Percentiles rank a stretch among this genome's conserved stretches.
Evolutionary conservation across 2,888 invertebrate genomes (phyloP).

Genomic region (Hanleya hanleyi): DNA sequence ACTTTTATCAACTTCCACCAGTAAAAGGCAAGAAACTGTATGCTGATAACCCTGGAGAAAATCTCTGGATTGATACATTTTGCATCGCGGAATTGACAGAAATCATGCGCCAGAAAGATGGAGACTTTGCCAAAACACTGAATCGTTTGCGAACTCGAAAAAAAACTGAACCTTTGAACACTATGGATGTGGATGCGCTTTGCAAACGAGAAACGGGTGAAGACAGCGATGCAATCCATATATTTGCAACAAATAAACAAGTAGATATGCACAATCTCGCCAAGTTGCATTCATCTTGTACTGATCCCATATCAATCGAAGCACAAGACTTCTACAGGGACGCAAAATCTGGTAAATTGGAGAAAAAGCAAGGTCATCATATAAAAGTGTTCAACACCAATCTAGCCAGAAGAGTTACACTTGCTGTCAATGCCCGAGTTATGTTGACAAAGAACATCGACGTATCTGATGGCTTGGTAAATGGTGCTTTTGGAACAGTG

Average conservation of each 20-base stretch:
- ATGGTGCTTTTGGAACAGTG: constrained; percentile 6
- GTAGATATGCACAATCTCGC: constrained; percentile 19
- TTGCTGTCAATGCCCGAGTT: constrained; percentile 6
- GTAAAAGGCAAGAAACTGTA: neutral
- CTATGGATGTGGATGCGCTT: constrained; percentile 9
- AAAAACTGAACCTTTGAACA: constrained; percentile 6
- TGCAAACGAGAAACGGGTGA: constrained; percentile 12
- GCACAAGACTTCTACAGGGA: constrained; percentile 27
- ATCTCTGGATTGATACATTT: constrained; percentile 14
- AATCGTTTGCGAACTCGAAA: constrained; percentile 22
- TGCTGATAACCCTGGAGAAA: neutral
- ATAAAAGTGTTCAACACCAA: neutral
- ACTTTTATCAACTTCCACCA: too few relatives aligned
- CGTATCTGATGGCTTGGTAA: neutral
- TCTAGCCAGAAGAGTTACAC: neutral
- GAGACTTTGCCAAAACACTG: constrained; percentile 14
- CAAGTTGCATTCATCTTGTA: constrained; percentile 6
- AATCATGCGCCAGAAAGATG: constrained; percentile 4
- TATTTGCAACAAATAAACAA: constrained; percentile 28
- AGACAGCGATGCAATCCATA: constrained; percentile 22
- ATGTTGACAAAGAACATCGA: too few relatives aligned
- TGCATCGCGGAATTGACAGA: constrained; percentile 1
- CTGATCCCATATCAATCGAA: constrained; percentile 13
- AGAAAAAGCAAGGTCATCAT: neutral
- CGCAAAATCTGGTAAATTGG: constrained; percentile 23